Base-by-base conservation (phyloP, 2,113 vertebrate genomes). In the Rattus rattus region DNA sequence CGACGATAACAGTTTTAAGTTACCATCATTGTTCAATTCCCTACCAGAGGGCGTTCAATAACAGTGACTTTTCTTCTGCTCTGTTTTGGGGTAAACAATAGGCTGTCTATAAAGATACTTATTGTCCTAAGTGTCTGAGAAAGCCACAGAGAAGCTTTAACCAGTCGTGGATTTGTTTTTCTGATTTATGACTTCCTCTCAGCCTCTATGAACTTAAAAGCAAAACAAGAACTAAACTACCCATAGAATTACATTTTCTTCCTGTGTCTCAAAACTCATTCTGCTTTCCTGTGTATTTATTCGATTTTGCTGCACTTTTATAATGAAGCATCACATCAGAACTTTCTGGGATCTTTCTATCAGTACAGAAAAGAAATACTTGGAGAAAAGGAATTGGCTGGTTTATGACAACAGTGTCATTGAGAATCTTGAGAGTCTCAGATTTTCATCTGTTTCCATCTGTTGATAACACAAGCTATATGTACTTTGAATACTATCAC, bases 41-140 rank as follows among this genome's bases (percentile, higher is more conserved):
- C 95, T 97, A 94, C 86, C 61, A 98, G 97, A 97, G 96, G 97
- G 98, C 96, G 96, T 96, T 89, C 95, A 43, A 43, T 43, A n/a
- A 88, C 8, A 10, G 54, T 59, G 30, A 49, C 19, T 65, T 79
- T 73, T 65, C 65, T 77, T 77, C 24, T 43, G 65, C n/a, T 73
- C 94, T 81, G 85, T 12, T 22, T 30, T 73, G 17, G 13, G 30
- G n/a, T 69, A 72, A 67, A 69, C 28, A 4, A 36, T 49, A 28
- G 7, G 24, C 36, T 54, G 1, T 72, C 83, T 67, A 30, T 54
- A 91, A n/a, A 54, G 2, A 90, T 85, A 61, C 59, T 39, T 56
- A 28, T 7, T 90, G 36, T 90, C 69, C 20, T 95, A 33, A 14
- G 33, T 65, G 67, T 77, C 87, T 94, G 28, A 56, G 36, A 76